Base-by-base conservation (phyloP, 1,140 invertebrate genomes). In the Lepidurus arcticus region DNA sequence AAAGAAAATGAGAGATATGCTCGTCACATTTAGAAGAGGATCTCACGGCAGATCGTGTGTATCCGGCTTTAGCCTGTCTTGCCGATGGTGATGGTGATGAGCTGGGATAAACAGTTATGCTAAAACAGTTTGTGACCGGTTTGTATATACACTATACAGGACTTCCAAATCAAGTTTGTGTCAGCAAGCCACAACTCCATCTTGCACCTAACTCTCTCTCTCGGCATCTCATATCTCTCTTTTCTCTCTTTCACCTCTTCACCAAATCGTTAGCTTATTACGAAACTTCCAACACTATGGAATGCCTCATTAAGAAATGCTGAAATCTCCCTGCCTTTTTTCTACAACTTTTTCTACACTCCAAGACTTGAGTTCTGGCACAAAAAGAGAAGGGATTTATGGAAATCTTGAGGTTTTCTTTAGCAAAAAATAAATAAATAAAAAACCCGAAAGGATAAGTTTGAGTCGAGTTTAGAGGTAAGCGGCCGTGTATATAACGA, bases 1-100 rank as follows among this genome's bases (percentile, higher is more conserved):
- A 34, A 34, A 34, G 34, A 4, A 13, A n/a, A 21, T 65, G 53
- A 65, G 53, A 65, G 53, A 65, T 13, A 65, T 65, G 53, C 53
- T 65, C 53, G 21, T 65, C 53, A 65, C 53, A 65, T 65, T 65
- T n/a, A 65, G 53, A 65, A 65, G 53, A 65, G 53, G 53, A 65
- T 65, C 53, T 65, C 53, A 65, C 53, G 53, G 53, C 53, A 65
- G 53, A 65, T 65, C 53, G 53, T 65, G 53, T 65, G 53, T 65
- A 65, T 65, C 53, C 53, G 53, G 53, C 53, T 65, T 65, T 13
- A 65, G 16, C 16, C 53, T 7, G 53, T 65, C 21, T 65, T 65
- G 53, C 53, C 53, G 53, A 21, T 65, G 53, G n/a, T n/a, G 13
- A 65, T 65, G 11, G 21, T n/a, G 53, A 65, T 65, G 53, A 65